A percentile compares a stretch with the other conserved stretches of the same genome.
These are phyloP conservation scores for Dinomys branickii DNA, from an alignment of 2,113 vertebrate species.

Conservation along the genomic window DNA sequence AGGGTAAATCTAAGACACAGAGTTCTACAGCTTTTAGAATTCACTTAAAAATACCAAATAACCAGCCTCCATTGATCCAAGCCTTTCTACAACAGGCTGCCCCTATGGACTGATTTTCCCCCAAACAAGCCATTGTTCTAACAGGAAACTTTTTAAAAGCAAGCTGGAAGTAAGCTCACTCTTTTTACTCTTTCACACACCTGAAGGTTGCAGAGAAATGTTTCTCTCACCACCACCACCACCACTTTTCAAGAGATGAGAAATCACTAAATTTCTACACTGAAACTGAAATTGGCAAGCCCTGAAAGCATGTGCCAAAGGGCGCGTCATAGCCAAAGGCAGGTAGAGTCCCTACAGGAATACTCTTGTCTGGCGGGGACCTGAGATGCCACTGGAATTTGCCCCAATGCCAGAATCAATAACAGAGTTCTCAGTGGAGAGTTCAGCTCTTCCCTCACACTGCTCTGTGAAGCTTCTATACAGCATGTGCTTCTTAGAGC, in stretches of 20 bases:
- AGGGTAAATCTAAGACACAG: not conserved
- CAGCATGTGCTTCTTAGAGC: not conserved
- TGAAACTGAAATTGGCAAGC: constrained; percentile 52
- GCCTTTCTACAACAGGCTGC: not conserved
- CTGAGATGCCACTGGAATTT: constrained; percentile 70
- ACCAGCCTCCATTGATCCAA: not conserved
- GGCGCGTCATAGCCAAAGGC: constrained; percentile 60
- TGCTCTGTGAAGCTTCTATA: not conserved
- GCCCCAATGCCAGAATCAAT: constrained; percentile 67
- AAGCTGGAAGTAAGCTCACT: not conserved
- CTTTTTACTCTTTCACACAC: too few relatives aligned
- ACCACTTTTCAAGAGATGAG: not conserved
- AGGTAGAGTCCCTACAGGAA: constrained; percentile 32
- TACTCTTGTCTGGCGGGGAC: constrained; percentile 62
- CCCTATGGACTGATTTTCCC: not conserved
- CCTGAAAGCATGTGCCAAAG: constrained; percentile 36
- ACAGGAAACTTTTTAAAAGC: not conserved
- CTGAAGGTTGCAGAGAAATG: not conserved
- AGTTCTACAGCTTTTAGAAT: not conserved
- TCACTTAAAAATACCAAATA: not conserved
- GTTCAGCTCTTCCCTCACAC: not conserved
- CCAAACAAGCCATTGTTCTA: not conserved
- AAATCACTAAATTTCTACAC: constrained; percentile 54
- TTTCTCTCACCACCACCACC: not conserved
- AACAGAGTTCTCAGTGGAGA: not conserved